Evolutionary conservation across 2,113 vertebrate genomes (phyloP), one percentile per base, ranked within the genome.

Genomic region (Microcebus jonahi): DNA sequence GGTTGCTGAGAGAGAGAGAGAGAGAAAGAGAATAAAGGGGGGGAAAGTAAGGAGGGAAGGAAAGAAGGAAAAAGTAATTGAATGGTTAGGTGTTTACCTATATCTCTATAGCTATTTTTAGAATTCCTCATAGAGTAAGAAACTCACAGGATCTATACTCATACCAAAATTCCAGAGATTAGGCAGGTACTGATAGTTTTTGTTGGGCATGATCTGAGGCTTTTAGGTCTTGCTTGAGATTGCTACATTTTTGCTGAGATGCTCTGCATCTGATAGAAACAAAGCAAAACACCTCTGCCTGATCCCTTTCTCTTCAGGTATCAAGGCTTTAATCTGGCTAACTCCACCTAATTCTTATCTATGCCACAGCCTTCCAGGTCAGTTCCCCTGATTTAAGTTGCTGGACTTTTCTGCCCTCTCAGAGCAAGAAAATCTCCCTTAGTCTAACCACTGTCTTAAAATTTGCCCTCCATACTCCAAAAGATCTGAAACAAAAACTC

Each of bases 351-450:
- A 89, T 31, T 73, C 27, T 92, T 73, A 88, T 14, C 50, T 27
- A 34, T 55, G 18, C 1, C 34, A 50, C 3, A 84, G 85, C 13
- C 57, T 90, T 90, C 13, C 1, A 25, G 23, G 29, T 90, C 59
- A 90, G 17, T 61, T 84, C 8, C n/a, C 31, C 21, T 85, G 70
- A 82, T 81, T 86, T 93, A 94, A 91, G 18, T 77, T 23, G 5
- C 25, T 77, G 73, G 39, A 21, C 20, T 91, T 77, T 29, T 77
- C 39, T 73, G 31, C 53, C 59, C 6, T 86, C 48, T 96, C 21
- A 55, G 31, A 81, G 77, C n/a, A 86, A 90, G 81, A 95, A 90
- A 84, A 90, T 76, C 81, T 94, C 55, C 21, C 17, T 84, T 86
- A 20, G 4, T 81, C 36, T 95, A 85, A 76, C 42, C 20, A 57